phyloP scores from a whole-genome alignment of 2,797 vertebrate species.

The Gallinago solitaria region DNA sequence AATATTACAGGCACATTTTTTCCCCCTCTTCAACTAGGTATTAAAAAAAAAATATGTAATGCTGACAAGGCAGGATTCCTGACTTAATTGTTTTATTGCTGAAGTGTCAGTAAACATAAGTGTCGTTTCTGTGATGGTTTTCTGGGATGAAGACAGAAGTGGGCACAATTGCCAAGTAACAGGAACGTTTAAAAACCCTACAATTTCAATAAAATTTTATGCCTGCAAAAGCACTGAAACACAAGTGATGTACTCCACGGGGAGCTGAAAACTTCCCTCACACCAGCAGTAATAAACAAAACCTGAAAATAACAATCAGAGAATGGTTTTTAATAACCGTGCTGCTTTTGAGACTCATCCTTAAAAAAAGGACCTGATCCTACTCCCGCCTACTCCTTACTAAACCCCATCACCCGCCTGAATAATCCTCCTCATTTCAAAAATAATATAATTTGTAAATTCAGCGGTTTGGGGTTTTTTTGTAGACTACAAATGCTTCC shows the following conservation, averaged over 20 bases:
- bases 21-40: neutral
- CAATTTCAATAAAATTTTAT: neutral
- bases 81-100: neutral
- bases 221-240: neutral
- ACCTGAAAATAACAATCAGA: neutral
- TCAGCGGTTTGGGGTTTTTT: neutral
- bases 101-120: neutral
- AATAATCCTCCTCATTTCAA: neutral
- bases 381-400: neutral
- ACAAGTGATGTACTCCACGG: neutral
- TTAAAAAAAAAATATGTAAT: neutral
- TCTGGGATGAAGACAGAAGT: neutral
- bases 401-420: neutral
- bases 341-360: neutral
- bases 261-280: neutral
- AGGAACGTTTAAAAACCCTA: neutral
- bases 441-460: rapidly evolving
- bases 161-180: neutral
- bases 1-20: neutral
- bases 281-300: neutral
- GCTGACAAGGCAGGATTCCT: neutral
- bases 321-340: neutral
- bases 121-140: neutral
- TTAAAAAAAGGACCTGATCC: neutral
- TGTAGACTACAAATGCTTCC: neutral